Conservation (phyloP, 2,113 vertebrate genomes). For the Platycercus adscitus region DNA sequence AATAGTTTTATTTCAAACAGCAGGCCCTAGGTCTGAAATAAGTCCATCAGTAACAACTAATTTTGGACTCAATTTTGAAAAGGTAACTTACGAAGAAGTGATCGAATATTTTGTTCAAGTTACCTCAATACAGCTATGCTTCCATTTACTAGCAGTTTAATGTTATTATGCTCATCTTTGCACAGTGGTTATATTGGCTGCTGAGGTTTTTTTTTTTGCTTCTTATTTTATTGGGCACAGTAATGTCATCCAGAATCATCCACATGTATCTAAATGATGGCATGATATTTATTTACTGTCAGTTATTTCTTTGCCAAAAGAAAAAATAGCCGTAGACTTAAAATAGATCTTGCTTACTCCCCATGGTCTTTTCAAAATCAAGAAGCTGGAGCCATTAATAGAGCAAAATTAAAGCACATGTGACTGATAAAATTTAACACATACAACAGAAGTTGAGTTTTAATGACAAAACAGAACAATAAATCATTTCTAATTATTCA, state of each 20-base stretch:
- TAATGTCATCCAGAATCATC: slow-evolving; percentile 8
- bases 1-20: not conserved
- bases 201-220: not conserved
- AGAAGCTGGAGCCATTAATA: not conserved
- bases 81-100: not conserved
- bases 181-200: not conserved
- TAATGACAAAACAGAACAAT: slow-evolving; percentile 52
- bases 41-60: not conserved
- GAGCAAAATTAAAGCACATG: slow-evolving; percentile 18
- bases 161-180: not conserved
- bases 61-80: not conserved
- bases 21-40: not conserved
- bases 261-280: not conserved
- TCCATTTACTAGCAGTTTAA: not conserved
- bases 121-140: not conserved
- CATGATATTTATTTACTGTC: slow-evolving; percentile 13
- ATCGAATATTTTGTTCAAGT: not conserved
- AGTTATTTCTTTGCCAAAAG: slow-evolving; percentile 31
- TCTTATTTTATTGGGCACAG: not conserved
- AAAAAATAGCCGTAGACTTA: slow-evolving; percentile 25
- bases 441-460: not conserved
- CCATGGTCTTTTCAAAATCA: not conserved
- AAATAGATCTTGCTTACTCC: slow-evolving; percentile 24
- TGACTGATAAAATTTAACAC: slow-evolving; percentile 14
- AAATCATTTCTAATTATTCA: slow-evolving; percentile 24